Conservation (phyloP, 2,888 invertebrate genomes). For the Ichneumoninae sp. region DNA sequence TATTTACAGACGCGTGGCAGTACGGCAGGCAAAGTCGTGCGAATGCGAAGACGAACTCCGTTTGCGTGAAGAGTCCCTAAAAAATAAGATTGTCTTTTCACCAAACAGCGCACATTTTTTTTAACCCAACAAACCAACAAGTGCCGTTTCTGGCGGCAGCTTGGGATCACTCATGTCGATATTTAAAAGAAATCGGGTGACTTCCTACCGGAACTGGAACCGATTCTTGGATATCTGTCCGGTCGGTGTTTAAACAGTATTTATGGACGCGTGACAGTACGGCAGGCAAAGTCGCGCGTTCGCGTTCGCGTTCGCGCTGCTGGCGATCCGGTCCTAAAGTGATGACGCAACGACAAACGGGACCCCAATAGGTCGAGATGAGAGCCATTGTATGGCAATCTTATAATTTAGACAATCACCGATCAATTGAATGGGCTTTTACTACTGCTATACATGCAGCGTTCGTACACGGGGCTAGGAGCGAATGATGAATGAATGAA, state of each 20-base stretch:
- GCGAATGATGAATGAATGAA: constrained; percentile 85
- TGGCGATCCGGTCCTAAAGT: constrained; percentile 83
- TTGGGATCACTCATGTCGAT: no score
- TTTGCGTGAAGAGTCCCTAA: no score
- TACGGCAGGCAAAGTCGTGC: constrained; percentile 61
- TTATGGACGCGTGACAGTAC: constrained; percentile 55
- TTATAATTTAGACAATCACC: constrained; percentile 85
- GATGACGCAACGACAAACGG: constrained; percentile 84
- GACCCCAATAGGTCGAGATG: constrained; percentile 85
- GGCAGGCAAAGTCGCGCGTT: constrained; percentile 68
- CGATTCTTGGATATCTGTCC: constrained; percentile 1
- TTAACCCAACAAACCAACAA: no score
- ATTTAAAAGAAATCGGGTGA: not conserved
- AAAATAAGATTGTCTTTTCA: no score
- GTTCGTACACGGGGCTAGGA: constrained; percentile 79
- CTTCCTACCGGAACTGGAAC: constrained; percentile 8
- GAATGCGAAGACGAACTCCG: not conserved
- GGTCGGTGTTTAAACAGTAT: constrained; percentile 65
- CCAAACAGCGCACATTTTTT: no score
- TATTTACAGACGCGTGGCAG: constrained; percentile 63
- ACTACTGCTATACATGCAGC: constrained; percentile 84
- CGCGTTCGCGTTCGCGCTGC: constrained; percentile 74
- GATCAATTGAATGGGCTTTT: constrained; percentile 85
- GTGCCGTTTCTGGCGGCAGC: no score
- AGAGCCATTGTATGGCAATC: constrained; percentile 85